These are phyloP conservation scores for Cyrtonyx montezumae DNA, from an alignment of 2,113 vertebrate genomes.

Conservation along the genomic window DNA sequence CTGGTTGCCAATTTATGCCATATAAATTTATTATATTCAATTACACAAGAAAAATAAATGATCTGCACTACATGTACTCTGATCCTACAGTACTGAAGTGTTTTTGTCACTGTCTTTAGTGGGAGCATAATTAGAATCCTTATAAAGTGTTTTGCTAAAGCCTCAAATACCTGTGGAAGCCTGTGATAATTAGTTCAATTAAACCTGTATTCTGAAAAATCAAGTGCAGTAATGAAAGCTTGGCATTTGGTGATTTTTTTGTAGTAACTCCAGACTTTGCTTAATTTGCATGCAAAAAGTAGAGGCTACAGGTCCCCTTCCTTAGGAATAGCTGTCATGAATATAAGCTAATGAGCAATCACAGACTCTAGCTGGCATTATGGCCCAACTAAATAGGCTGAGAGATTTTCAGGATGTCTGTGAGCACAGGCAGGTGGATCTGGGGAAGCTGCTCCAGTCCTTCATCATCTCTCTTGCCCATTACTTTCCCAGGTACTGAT, in stretches of 20 bases:
- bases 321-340: not conserved
- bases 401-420: not conserved
- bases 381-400: not conserved
- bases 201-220: conserved; percentile 23
- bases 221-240: not conserved
- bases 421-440: accelerated
- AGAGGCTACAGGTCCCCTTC: not conserved
- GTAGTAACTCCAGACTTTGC: not conserved
- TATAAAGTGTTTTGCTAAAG: not conserved
- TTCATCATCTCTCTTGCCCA: not conserved
- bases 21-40: no score
- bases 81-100: not conserved
- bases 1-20: not conserved
- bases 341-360: conserved; percentile 33
- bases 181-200: conserved; percentile 50
- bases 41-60: conserved; percentile 12
- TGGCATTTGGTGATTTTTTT: not conserved
- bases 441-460: not conserved
- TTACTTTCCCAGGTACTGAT: not conserved
- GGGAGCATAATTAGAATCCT: not conserved
- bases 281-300: conserved; percentile 24
- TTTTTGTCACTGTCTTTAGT: not conserved
- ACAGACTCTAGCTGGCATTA: not conserved
- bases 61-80: not conserved
- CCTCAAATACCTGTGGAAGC: conserved; percentile 40